phyloP scores from a whole-genome alignment of 2,113 vertebrate species.

The Pavo muticus region DNA sequence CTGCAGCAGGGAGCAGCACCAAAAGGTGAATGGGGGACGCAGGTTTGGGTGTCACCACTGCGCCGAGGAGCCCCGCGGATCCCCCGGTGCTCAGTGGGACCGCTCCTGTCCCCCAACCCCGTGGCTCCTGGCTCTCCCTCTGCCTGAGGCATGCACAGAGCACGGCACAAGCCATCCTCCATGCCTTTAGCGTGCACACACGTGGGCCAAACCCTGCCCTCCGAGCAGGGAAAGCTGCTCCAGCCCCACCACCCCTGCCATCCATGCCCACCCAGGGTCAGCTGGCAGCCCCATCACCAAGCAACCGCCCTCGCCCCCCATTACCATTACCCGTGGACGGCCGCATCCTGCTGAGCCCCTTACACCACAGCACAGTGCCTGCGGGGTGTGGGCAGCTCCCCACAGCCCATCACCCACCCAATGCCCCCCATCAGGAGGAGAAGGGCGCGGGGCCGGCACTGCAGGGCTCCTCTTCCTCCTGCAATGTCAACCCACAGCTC shows the following conservation, averaged over 20 bases:
- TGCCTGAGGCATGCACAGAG: neutral
- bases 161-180: fast-evolving
- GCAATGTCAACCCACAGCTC: constrained; percentile 67
- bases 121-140: neutral
- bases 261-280: neutral
- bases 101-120: neutral
- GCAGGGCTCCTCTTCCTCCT: constrained; percentile 26
- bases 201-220: neutral
- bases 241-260: neutral
- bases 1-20: neutral
- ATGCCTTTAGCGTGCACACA: neutral
- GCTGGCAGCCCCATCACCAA: neutral
- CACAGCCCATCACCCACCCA: neutral
- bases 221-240: neutral
- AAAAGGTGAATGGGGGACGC: neutral
- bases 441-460: neutral
- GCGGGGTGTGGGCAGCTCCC: neutral
- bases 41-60: neutral
- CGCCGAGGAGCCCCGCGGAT: neutral
- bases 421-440: neutral
- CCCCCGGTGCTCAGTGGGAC: neutral
- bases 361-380: neutral
- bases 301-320: neutral
- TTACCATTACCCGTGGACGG: neutral
- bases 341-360: neutral